Base-by-base conservation (phyloP, 1,140 invertebrate genomes). In the Mamestra configurata region DNA sequence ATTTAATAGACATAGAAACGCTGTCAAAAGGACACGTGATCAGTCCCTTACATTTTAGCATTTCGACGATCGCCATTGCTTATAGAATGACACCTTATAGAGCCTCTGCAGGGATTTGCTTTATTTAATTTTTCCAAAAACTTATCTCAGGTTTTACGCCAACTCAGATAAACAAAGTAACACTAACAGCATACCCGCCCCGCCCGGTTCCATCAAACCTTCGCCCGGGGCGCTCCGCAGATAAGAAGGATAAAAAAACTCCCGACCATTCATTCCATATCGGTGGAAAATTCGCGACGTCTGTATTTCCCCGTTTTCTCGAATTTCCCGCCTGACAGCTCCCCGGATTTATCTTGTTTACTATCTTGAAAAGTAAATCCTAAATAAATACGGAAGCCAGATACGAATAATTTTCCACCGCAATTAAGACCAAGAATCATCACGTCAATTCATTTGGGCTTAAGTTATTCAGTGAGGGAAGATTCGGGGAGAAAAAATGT, bases 271-370 rank as follows among this genome's bases (percentile, higher is more conserved):
- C 35, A 40, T 68, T 68, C 64, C 37, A 68, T 68, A 68, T 68
- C 64, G 64, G 64, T 46, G 40, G 64, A 68, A 64, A 68, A 68
- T 68, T 68, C 40, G 37, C 64, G 64, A 68, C 64, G 64, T 43
- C 64, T 68, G 37, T 46, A 68, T 68, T 43, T 43, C 20, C 20
- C 37, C 64, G 20, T 43, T 68, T 68, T 68, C 64, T 68, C 64
- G 59, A 68, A 68, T 68, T 68, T 43, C 13, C 64, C 64, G 64
- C 37, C 8, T 68, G 20, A 68, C 64, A 22, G 43, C 64, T 43
- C 35, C n/a, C 20, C 64, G 64, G 64, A 68, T 68, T 68, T 68
- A 68, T 68, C 64, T 68, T 68, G 64, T 68, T 68, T 68, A 68
- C 64, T 68, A 68, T 68, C 64, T 68, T 37, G 20, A 68, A 68